A percentile compares a stretch with the other conserved stretches of the same genome.
Conservation (phyloP, 2,888 invertebrate species). For the Furcula furcula region DNA sequence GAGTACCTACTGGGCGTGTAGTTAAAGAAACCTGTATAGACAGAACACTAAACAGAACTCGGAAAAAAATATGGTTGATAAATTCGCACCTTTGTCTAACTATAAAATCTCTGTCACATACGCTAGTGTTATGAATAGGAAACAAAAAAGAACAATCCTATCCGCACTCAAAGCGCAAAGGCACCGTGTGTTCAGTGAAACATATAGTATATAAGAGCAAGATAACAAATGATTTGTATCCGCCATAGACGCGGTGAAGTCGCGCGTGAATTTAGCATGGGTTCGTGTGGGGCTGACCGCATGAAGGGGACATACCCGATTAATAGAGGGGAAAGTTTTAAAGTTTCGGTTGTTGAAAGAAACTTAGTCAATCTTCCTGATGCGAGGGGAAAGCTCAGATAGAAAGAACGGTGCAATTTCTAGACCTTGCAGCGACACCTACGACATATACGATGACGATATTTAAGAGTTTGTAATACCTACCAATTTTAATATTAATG, state of each 20-base stretch:
- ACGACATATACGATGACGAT: too few species aligned
- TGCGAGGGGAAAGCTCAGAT: too few species aligned
- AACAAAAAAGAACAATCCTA: slow-evolving; percentile 10
- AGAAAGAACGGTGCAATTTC: too few species aligned
- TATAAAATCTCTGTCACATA: neutral
- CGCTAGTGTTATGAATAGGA: neutral
- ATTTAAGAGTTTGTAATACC: too few species aligned
- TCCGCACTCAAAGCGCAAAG: slow-evolving; percentile 21
- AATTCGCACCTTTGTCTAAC: too few species aligned
- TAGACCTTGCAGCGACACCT: too few species aligned
- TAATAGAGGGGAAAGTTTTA: neutral
- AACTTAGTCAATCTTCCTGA: neutral
- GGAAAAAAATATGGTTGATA: too few species aligned
- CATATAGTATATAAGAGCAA: slow-evolving; percentile 27
- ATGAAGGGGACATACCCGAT: slow-evolving; percentile 22
- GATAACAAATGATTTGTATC: slow-evolving; percentile 50
- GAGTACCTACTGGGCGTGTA: too few species aligned
- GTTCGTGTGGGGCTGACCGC: slow-evolving; percentile 39
- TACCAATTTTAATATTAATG: too few species aligned
- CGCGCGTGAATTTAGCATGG: slow-evolving; percentile 37
- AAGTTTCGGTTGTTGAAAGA: neutral
- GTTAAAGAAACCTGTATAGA: too few species aligned
- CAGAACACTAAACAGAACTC: too few species aligned
- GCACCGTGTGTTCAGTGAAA: slow-evolving; percentile 23
- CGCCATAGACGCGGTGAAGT: slow-evolving; percentile 32